Evolutionary conservation across 2,113 vertebrate species (phyloP), one percentile per base, ranked within the genome.

Genomic region (Lonchura striata): DNA sequence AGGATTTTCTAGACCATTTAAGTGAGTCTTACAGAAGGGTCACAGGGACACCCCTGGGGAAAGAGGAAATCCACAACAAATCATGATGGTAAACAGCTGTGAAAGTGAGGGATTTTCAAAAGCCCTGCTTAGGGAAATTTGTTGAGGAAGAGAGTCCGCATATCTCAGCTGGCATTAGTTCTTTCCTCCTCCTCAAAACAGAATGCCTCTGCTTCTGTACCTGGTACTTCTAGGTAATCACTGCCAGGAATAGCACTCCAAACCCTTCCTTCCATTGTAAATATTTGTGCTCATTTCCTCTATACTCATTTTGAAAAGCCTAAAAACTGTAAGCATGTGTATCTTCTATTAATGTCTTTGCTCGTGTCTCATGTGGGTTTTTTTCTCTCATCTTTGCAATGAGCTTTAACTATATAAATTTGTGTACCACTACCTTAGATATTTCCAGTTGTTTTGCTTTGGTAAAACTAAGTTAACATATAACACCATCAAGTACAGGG

Each of bases 381-480:
- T 52, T 54, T 69, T 33, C 63, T 57, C 71, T 44, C 60, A 96
- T 53, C 42, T 71, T 86, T 76, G 27, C 30, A 86, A 88, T 70
- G 82, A 44, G 74, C 66, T 71, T 49, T 82, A 86, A 61, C 75
- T 25, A 44, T 14, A 37, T 49, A 84, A 95, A 76, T 88, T 57
- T 13, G 65, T 41, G 18, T 60, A 88, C 31, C 63, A 47, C 25
- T 49, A 31, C n/a, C 71, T 79, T 74, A 47, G 31, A 31, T 64
- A 59, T 69, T 87, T 95, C 63, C 54, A 69, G 81, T 69, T 52
- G 27, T 44, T 68, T 69, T 93, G 57, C 90, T 65, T 65, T 52
- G 35, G 59, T 82, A 86, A 94, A 98, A 87, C 23, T 7, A 94
- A 89, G 72, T 96, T 96, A 97, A 96, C 83, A 92, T 88, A 53